Evolutionary conservation across 2,797 vertebrate species (phyloP).

Genomic region (Valencia hispanica): DNA sequence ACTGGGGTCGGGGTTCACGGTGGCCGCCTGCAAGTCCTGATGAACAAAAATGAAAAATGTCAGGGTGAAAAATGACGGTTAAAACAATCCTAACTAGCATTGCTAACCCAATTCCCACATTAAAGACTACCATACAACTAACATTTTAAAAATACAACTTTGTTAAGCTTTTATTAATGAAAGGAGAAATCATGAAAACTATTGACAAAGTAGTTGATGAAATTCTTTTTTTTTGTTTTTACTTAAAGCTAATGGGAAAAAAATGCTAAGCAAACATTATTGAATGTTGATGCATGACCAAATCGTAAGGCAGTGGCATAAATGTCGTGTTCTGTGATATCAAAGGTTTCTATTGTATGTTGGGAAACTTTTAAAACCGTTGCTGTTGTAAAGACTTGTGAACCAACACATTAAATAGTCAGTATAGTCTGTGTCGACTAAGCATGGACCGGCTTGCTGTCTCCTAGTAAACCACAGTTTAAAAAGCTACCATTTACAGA

Average conservation of each 20-base stretch:
- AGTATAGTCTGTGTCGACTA: background rate
- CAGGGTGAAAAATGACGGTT: slow-evolving; percentile 20
- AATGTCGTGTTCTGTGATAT: background rate
- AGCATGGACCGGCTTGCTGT: too few species aligned
- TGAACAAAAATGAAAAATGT: slow-evolving; percentile 61
- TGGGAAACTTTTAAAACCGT: background rate
- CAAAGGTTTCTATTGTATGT: background rate
- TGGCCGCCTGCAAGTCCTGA: slow-evolving; percentile 95
- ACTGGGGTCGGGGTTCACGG: slow-evolving; percentile 95
- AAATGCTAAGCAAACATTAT: background rate
- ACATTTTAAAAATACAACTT: background rate
- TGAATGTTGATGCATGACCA: background rate
- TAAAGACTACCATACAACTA: slow-evolving; percentile 10
- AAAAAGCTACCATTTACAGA: too few species aligned
- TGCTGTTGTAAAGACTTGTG: too few species aligned
- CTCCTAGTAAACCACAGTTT: too few species aligned
- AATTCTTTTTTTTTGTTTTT: background rate
- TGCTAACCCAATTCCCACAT: slow-evolving; percentile 5
- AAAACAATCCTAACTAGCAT: slow-evolving; percentile 15
- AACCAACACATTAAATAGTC: background rate
- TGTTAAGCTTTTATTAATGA: background rate
- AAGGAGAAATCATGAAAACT: background rate
- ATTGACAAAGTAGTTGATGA: background rate
- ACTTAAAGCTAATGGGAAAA: background rate
- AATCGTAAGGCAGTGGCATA: background rate